Base-by-base conservation (phyloP, 2,888 invertebrate genomes). In the Willowsia nigromaculata region DNA sequence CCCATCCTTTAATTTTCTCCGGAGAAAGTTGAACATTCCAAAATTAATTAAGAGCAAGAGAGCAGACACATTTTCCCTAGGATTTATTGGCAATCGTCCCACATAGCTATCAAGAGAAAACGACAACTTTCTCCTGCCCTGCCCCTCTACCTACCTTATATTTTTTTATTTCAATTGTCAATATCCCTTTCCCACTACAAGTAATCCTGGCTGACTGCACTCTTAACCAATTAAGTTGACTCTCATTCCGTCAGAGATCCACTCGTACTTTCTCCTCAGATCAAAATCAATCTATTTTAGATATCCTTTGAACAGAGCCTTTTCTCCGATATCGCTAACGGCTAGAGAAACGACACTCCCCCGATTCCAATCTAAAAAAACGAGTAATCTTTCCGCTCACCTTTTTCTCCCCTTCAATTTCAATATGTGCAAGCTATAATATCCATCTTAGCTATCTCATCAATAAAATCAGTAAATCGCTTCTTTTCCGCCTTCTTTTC, bases 31-130 rank as follows among this genome's bases (percentile, higher is more conserved):
- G 40, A 47, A 59, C 68, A 76, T 88, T 84, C 65, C 78, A 84
- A 88, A 88, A 88, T 88, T 88, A 88, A 88, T 88, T 88, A 88
- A 88, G 88, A 88, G 81, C 53, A 4, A 15, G 13, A 71, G 11
- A n/a, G 53, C 88, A 43, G 62, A 74, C 83, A 84, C 76, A 50
- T 18, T 53, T 78, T 78, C 53, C 53, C 18, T 25, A 76, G 65
- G 76, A 88, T 84, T 88, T 84, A 88, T 88, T 83, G 83, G 88
- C 83, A 59, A 62, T 83, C 82, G 81, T 87, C 81, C 85, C 86
- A 65, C 43, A 3, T n/a, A n/a, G 22, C 53, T 47, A 18, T 78
- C 11, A 68, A 65, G 4, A 15, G 13, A 18, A 7, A 76, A 11
- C 62, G 40, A 18, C 47, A 43, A 25, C 37, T 33, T 15, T 56